phyloP scores from a whole-genome alignment of 23 tunicate genomes.

The Botrylloides violaceus region DNA sequence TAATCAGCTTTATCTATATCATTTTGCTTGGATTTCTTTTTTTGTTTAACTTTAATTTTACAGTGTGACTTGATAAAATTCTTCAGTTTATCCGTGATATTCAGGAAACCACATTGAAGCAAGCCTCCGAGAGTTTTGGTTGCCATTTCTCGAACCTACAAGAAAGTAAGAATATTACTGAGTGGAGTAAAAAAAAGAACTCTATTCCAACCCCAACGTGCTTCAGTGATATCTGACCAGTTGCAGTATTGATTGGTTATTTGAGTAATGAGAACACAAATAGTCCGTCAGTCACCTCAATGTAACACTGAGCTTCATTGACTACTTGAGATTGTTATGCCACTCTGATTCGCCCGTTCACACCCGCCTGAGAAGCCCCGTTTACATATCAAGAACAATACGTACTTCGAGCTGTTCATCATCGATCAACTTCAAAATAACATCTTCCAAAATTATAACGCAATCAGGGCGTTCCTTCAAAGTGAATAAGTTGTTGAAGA shows the following conservation, averaged over 20 bases:
- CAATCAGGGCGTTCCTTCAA: slow-evolving; percentile 8
- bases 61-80: slow-evolving; percentile 18
- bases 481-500: slow-evolving; percentile 62
- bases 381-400: neutral
- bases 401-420: slow-evolving; percentile 74
- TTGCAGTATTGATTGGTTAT: too few relatives aligned
- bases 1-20: neutral
- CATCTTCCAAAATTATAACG: neutral
- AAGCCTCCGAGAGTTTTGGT: slow-evolving; percentile 68
- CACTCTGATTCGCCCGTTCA: neutral
- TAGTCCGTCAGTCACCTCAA: too few relatives aligned
- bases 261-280: too few relatives aligned
- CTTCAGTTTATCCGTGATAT: slow-evolving; percentile 21
- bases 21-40: neutral
- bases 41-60: slow-evolving; percentile 13
- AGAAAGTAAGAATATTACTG: neutral
- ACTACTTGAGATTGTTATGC: too few relatives aligned
- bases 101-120: slow-evolving; percentile 63
- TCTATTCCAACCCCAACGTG: too few relatives aligned
- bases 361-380: neutral
- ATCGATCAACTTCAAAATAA: slow-evolving; percentile 37
- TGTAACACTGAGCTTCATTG: too few relatives aligned
- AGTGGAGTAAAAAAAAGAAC: too few relatives aligned
- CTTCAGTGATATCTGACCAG: too few relatives aligned
- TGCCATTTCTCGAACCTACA: slow-evolving; percentile 50